phyloP scores from a whole-genome alignment of 2,113 vertebrate species.

The Cyprinodon tularosa region DNA sequence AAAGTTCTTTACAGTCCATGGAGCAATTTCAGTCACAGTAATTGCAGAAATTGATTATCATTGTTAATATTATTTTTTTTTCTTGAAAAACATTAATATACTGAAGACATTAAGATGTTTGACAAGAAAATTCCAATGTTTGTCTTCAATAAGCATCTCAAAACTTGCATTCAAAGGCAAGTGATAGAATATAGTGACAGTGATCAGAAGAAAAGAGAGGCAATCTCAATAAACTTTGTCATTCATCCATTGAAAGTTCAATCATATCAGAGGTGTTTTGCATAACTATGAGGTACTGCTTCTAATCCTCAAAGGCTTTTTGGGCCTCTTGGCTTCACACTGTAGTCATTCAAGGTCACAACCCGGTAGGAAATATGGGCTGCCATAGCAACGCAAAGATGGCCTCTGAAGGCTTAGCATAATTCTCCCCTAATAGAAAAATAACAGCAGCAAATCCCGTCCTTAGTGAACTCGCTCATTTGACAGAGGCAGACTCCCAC shows the following conservation, averaged over 20 bases:
- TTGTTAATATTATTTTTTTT: neutral
- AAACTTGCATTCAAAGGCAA: slow-evolving; percentile 66
- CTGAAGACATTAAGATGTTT: slow-evolving; percentile 31
- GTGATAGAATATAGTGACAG: slow-evolving; percentile 77
- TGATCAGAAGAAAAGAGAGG: slow-evolving; percentile 74
- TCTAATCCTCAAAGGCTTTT: slow-evolving; percentile 93
- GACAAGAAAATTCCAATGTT: slow-evolving; percentile 42
- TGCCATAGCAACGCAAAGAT: slow-evolving; percentile 98
- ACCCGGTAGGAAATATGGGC: slow-evolving; percentile 98
- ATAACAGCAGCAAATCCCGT: slow-evolving; percentile 96
- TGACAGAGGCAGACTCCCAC: slow-evolving; percentile 86
- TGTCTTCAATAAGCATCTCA: slow-evolving; percentile 50
- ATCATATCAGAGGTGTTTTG: slow-evolving; percentile 85
- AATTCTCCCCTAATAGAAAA: slow-evolving; percentile 98
- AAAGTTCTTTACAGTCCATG: no score
- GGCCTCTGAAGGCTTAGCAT: slow-evolving; percentile 95
- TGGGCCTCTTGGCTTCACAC: slow-evolving; percentile 92
- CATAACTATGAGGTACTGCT: slow-evolving; percentile 93
- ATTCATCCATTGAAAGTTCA: slow-evolving; percentile 79
- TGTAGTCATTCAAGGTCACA: slow-evolving; percentile 98
- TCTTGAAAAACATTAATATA: neutral
- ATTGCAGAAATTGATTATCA: neutral
- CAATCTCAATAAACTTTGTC: slow-evolving; percentile 81
- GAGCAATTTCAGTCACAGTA: no score
- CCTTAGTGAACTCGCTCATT: slow-evolving; percentile 94